Percentiles rank a stretch among this genome's conserved stretches.
Evolutionary conservation across 2,113 vertebrate species (phyloP).

Genomic region (Ctenomys sociabilis): DNA sequence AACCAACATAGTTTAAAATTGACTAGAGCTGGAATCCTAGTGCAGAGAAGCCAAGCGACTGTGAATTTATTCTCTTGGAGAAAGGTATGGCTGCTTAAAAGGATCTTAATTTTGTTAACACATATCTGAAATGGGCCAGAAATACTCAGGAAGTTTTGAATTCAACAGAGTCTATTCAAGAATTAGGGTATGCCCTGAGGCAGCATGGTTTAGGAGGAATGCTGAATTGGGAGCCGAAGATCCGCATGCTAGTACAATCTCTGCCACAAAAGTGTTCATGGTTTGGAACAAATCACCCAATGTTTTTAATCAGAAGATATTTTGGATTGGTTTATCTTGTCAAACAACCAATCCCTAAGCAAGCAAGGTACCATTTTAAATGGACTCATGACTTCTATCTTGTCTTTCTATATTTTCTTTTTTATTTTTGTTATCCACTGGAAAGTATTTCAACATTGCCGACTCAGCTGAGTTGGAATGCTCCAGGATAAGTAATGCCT

Average conservation of each 20-base stretch:
- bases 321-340: neutral
- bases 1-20: neutral
- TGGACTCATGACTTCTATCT: constrained; percentile 13
- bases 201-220: neutral
- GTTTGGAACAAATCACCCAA: constrained; percentile 44
- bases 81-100: neutral
- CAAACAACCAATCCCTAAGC: neutral
- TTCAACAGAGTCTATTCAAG: neutral
- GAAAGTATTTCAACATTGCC: constrained; percentile 38
- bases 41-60: neutral
- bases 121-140: neutral
- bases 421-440: neutral
- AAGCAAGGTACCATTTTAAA: constrained; percentile 37
- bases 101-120: neutral
- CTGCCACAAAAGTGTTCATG: neutral
- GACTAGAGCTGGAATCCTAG: neutral
- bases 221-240: neutral
- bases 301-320: neutral
- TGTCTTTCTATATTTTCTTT: neutral
- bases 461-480: constrained; percentile 13
- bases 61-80: constrained; percentile 18
- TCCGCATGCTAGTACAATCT: constrained; percentile 33
- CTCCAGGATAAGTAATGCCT: neutral
- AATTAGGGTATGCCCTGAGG: neutral
- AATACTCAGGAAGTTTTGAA: constrained; percentile 5